Percentiles rank a stretch among this genome's conserved stretches.
phyloP scores from a whole-genome alignment of 2,888 invertebrate species.

The Trichopoda pennipes region DNA sequence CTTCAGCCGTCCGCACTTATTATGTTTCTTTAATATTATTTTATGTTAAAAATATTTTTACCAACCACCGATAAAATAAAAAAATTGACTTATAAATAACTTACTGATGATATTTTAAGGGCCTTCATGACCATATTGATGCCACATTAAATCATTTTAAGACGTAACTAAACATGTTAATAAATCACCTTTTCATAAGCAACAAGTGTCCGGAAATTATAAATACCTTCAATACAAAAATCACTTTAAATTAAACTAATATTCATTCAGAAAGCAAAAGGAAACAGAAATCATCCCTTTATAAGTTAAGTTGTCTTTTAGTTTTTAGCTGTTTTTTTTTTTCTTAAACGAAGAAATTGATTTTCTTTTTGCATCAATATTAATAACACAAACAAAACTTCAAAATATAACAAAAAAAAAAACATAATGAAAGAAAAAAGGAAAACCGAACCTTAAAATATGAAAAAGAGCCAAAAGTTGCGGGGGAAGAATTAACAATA shows the following conservation, averaged over 20 bases:
- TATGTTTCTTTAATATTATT: no score
- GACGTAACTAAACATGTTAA: conserved; percentile 16
- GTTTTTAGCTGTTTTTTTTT: not conserved
- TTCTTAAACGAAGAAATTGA: conserved; percentile 25
- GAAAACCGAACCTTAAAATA: conserved; percentile 17
- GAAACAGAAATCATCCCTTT: conserved; percentile 1
- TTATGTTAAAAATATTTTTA: no score
- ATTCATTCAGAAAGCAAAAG: not conserved
- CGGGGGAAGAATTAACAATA: conserved; percentile 11
- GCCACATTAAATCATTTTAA: not conserved
- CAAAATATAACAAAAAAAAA: conserved; percentile 8
- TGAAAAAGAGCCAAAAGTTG: conserved; percentile 3
- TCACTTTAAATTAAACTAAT: conserved; percentile 20
- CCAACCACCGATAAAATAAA: no score
- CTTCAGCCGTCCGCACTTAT: no score
- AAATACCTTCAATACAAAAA: conserved; percentile 40
- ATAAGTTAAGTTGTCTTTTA: conserved; percentile 2
- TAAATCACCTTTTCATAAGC: conserved; percentile 31
- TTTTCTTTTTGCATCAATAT: conserved; percentile 26
- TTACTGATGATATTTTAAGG: no score
- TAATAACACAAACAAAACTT: not conserved
- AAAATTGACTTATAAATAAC: no score
- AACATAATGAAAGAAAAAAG: not conserved
- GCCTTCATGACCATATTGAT: no score
- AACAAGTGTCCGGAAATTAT: conserved; percentile 63